Conservation (phyloP, 2,113 vertebrate genomes). For the Pitta sordida region DNA sequence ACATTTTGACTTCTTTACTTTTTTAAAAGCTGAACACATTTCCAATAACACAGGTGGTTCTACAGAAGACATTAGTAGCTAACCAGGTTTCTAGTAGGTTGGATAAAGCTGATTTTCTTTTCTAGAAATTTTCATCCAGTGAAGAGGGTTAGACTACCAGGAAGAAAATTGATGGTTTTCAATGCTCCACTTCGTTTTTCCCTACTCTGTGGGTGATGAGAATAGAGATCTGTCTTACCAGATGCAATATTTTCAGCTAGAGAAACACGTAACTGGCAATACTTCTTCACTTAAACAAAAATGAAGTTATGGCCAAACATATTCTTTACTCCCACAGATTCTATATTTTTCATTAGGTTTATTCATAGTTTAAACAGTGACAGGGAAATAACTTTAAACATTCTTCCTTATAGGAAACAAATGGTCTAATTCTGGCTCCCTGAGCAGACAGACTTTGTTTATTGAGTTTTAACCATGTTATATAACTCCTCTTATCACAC, state of each 20-base stretch:
- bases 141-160: background rate
- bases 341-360: slow-evolving; percentile 56
- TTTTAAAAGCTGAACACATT: background rate
- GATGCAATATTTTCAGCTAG: slow-evolving; percentile 1
- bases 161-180: background rate
- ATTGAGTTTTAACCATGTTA: slow-evolving; percentile 43
- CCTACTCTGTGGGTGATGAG: background rate
- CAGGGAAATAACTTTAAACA: slow-evolving; percentile 55
- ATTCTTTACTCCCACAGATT: slow-evolving; percentile 34
- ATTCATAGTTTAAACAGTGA: slow-evolving; percentile 57
- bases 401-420: slow-evolving; percentile 28
- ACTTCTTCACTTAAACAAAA: slow-evolving; percentile 18
- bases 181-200: background rate
- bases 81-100: background rate
- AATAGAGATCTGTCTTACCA: background rate
- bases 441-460: slow-evolving; percentile 58
- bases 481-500: slow-evolving; percentile 58
- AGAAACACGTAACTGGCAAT: background rate
- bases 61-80: background rate
- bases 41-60: background rate
- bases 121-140: background rate
- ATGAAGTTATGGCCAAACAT: slow-evolving; percentile 17
- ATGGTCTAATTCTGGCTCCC: slow-evolving; percentile 44
- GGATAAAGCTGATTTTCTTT: background rate
- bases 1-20: background rate